Conservation (phyloP, 1,140 invertebrate genomes). For the Notospermus geniculatus region DNA sequence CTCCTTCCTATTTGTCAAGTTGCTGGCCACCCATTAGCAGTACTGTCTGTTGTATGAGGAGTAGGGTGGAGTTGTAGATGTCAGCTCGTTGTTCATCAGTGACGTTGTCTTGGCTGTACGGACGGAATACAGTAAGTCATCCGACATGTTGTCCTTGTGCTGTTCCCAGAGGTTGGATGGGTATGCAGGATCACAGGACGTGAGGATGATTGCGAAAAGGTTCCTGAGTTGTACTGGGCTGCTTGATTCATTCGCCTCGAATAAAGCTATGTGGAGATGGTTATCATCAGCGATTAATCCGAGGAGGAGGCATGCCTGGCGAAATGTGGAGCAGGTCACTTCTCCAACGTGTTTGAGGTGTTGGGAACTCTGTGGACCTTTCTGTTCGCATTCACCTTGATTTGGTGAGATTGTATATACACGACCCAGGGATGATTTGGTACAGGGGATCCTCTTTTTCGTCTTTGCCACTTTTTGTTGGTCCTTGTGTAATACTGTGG, state of each 20-base stretch:
- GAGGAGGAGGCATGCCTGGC: conserved; percentile 48
- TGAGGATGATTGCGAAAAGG: conserved; percentile 30
- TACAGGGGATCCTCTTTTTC: background rate
- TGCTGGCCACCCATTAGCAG: no score
- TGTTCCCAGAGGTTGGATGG: conserved; percentile 17
- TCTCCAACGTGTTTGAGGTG: conserved; percentile 54
- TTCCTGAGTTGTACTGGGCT: conserved; percentile 40
- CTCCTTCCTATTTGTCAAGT: no score
- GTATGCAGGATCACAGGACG: conserved; percentile 19
- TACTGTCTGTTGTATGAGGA: no score
- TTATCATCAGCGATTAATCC: no score
- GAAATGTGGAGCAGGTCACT: conserved; percentile 52
- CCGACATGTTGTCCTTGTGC: no score
- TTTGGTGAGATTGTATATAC: conserved; percentile 51
- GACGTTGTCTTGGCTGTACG: no score
- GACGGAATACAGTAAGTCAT: no score
- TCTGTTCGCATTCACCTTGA: conserved; percentile 52
- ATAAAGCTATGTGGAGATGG: conserved; percentile 51
- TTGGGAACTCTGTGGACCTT: conserved; percentile 41
- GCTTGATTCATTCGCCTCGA: conserved; percentile 31
- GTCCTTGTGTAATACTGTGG: conserved; percentile 44
- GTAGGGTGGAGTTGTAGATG: background rate
- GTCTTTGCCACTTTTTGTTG: conserved; percentile 19
- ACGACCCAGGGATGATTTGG: conserved; percentile 26
- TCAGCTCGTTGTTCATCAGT: conserved; percentile 37